Conservation (phyloP, 2,888 invertebrate genomes). For the Ochlodes sylvanus region DNA sequence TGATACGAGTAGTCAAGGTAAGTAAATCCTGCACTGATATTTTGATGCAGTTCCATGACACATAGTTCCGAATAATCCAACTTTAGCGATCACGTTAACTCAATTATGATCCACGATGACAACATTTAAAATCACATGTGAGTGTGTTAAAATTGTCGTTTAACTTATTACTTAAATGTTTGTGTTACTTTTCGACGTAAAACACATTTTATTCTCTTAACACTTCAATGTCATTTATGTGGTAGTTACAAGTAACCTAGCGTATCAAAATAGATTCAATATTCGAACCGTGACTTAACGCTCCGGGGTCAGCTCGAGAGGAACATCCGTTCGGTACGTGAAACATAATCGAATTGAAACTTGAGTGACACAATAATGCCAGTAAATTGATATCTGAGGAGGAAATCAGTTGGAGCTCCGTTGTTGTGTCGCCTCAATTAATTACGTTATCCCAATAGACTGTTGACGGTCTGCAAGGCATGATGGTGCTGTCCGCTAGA, state of each 20-base stretch:
- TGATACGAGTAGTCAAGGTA: too few relatives aligned
- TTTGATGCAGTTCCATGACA: too few relatives aligned
- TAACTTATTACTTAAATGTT: neutral
- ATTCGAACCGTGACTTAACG: constrained; percentile 29
- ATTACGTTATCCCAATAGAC: constrained; percentile 76
- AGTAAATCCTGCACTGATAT: too few relatives aligned
- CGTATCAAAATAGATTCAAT: constrained; percentile 27
- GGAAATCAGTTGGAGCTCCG: constrained; percentile 73
- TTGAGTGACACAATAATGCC: constrained; percentile 74
- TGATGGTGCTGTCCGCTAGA: constrained; percentile 48
- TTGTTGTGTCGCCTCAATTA: constrained; percentile 74
- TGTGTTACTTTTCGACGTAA: neutral
- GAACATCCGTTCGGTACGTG: constrained; percentile 45
- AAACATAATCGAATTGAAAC: constrained; percentile 69
- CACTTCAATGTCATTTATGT: neutral
- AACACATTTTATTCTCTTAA: neutral
- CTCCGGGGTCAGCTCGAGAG: constrained; percentile 30
- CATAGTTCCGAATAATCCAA: too few relatives aligned
- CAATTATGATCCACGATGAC: too few relatives aligned
- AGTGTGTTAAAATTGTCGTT: too few relatives aligned
- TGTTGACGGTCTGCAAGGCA: constrained; percentile 53
- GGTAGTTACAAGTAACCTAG: constrained; percentile 12
- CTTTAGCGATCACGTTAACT: too few relatives aligned
- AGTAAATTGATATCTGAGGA: constrained; percentile 77
- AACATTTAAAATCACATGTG: too few relatives aligned